Conservation (phyloP, 1,140 invertebrate genomes). For the Paraescarpia echinospica region DNA sequence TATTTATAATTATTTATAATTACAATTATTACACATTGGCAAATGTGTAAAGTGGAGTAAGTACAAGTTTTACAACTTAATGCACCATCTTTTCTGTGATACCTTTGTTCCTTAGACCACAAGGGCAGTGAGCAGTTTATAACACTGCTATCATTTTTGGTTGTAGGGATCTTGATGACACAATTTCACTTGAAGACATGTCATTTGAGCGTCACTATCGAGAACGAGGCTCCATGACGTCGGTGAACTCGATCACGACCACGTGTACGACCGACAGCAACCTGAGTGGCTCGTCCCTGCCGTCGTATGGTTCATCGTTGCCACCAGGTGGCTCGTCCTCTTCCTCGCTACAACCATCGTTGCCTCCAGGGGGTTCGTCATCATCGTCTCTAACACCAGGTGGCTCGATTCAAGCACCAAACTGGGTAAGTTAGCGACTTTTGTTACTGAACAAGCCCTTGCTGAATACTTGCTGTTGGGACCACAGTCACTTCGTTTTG, state of each 20-base stretch:
- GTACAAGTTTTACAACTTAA: too few species aligned
- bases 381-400: neutral
- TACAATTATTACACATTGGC: too few species aligned
- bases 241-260: constrained; percentile 74
- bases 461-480: neutral
- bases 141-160: neutral
- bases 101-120: neutral
- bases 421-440: neutral
- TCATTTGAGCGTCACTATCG: constrained; percentile 71
- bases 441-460: neutral
- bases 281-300: constrained; percentile 39
- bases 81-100: neutral
- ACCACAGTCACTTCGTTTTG: neutral
- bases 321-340: neutral
- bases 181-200: constrained; percentile 73
- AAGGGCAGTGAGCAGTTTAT: neutral
- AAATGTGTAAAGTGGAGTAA: too few species aligned
- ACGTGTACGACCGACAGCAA: constrained; percentile 84
- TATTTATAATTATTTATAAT: too few species aligned
- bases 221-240: constrained; percentile 85
- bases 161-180: constrained; percentile 82
- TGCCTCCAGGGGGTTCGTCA: neutral
- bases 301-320: neutral
- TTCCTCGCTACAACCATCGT: neutral
- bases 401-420: neutral